Conservation (phyloP, 92 coral and sea anemone species). For the Palythoa grandis region DNA sequence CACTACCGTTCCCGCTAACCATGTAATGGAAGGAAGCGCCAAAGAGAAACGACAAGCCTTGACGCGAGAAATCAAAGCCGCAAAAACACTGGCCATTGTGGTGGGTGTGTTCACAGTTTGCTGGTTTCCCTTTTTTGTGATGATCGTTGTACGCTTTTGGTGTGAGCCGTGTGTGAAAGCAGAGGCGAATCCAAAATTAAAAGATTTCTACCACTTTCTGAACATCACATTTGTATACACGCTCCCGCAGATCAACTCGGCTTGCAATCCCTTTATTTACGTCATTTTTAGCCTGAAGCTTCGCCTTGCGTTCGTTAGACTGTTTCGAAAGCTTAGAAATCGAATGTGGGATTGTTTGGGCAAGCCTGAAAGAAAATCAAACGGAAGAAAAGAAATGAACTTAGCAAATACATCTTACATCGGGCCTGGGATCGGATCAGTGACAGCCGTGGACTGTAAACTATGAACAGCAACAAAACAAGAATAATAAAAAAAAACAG, state of each 20-base stretch:
- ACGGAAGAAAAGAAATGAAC: conserved; percentile 20
- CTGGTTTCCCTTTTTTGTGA: conserved; percentile 78
- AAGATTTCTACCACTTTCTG: conserved; percentile 62
- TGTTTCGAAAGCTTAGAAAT: conserved; percentile 50
- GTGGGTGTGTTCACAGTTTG: conserved; percentile 84
- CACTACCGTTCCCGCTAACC: conserved; percentile 55
- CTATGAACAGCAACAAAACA: not conserved
- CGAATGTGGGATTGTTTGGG: conserved; percentile 33
- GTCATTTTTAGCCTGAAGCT: conserved; percentile 84
- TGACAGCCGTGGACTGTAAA: conserved; percentile 30
- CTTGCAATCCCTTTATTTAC: conserved; percentile 90
- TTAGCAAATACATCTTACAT: conserved; percentile 5
- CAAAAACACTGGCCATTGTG: conserved; percentile 79
- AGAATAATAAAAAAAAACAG: not conserved
- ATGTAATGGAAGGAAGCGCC: conserved; percentile 4
- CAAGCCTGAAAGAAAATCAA: conserved; percentile 28
- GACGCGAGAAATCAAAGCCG: conserved; percentile 81
- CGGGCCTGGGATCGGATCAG: conserved; percentile 33
- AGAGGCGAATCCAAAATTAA: conserved; percentile 45
- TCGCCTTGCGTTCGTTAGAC: conserved; percentile 72
- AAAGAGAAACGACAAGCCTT: conserved; percentile 56
- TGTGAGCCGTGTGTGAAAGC: conserved; percentile 65
- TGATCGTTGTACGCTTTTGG: conserved; percentile 62
- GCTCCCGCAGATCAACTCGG: conserved; percentile 89
- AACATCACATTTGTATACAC: conserved; percentile 89